phyloP scores from a whole-genome alignment of 2,113 vertebrate species.

The Piaya cayana region DNA sequence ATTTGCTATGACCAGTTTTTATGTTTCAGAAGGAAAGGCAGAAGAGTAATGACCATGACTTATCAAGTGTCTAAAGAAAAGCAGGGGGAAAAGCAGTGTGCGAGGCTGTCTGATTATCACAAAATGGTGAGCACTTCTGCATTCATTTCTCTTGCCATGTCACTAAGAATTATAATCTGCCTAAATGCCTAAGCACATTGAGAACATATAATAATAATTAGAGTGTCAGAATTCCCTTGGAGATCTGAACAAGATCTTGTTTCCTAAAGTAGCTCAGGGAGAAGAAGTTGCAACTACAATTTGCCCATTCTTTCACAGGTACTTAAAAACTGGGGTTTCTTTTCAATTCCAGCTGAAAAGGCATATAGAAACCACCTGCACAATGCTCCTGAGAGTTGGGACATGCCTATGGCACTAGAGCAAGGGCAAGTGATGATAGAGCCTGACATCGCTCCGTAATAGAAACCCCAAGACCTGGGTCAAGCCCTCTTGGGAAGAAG shows the following conservation, averaged over 20 bases:
- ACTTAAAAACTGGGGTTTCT: neutral
- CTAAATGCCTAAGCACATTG: conserved; percentile 26
- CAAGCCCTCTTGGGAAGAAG: neutral
- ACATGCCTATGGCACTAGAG: neutral
- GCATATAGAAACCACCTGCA: conserved; percentile 31
- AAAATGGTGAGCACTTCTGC: neutral
- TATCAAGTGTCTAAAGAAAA: neutral
- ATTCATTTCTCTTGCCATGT: neutral
- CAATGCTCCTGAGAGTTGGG: neutral
- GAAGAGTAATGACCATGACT: neutral
- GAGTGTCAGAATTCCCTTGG: conserved; percentile 42
- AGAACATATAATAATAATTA: conserved; percentile 40
- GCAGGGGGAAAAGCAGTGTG: neutral
- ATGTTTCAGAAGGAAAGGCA: conserved; percentile 13
- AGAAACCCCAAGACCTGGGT: neutral
- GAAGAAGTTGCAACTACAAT: neutral
- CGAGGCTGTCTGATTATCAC: neutral
- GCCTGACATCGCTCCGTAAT: neutral
- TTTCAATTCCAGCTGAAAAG: neutral
- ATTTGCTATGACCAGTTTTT: neutral
- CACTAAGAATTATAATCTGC: conserved; percentile 51
- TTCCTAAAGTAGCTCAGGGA: conserved; percentile 30
- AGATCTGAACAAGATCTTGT: conserved; percentile 15
- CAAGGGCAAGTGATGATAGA: neutral
- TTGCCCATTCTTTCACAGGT: neutral